phyloP scores from a whole-genome alignment of 2,113 vertebrate species.

The Athene noctua region DNA sequence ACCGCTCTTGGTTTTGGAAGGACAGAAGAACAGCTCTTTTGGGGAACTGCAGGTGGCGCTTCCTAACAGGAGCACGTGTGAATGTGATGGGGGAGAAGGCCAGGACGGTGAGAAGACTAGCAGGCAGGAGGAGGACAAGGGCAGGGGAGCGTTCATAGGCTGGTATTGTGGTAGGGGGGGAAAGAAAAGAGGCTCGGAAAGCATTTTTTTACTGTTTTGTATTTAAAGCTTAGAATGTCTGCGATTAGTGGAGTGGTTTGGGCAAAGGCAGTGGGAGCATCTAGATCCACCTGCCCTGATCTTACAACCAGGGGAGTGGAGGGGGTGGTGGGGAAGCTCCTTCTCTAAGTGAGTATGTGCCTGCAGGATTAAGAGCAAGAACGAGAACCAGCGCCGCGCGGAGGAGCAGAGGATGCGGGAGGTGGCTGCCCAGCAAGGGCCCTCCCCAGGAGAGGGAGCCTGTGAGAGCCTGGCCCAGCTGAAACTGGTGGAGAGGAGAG shows the following conservation, averaged over 20 bases:
- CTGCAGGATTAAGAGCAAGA: constrained; percentile 85
- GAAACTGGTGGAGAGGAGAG: constrained; percentile 72
- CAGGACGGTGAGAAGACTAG: neutral
- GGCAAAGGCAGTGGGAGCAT: neutral
- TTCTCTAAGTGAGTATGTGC: neutral
- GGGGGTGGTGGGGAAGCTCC: neutral
- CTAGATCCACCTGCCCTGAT: neutral
- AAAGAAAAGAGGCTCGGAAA: fast-evolving
- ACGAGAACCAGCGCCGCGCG: constrained; percentile 76
- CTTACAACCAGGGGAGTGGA: fast-evolving
- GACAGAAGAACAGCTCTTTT: neutral
- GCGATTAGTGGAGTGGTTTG: too few species aligned
- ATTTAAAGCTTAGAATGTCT: neutral
- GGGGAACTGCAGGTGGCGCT: neutral
- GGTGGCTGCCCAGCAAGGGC: neutral
- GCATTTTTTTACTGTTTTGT: neutral
- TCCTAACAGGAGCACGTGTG: fast-evolving
- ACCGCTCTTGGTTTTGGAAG: fast-evolving
- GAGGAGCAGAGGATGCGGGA: constrained; percentile 77
- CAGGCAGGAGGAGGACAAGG: neutral
- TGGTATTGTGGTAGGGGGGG: neutral
- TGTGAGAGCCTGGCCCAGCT: constrained; percentile 72
- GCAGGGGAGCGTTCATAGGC: neutral
- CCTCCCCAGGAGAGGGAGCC: constrained; percentile 56
- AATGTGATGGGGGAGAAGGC: neutral